A percentile compares a stretch with the other conserved stretches of the same genome.
These are phyloP conservation scores for Manacus vitellinus DNA, from an alignment of 2,113 vertebrate species.

Conservation along the genomic window DNA sequence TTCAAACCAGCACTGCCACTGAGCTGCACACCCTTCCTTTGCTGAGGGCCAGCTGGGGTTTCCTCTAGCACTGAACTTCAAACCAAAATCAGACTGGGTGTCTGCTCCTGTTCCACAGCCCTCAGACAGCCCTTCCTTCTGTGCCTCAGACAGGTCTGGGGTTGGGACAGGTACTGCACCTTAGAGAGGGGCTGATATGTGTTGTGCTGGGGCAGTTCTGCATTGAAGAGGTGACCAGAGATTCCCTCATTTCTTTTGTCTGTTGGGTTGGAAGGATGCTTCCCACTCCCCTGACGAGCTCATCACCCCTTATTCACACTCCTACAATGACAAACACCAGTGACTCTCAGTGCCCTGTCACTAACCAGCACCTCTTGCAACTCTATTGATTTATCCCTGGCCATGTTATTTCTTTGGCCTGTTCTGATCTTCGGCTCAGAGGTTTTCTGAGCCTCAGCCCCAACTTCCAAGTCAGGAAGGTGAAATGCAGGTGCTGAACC, in stretches of 20 bases:
- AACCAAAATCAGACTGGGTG: not conserved
- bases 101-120: not conserved
- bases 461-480: not conserved
- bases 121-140: not conserved
- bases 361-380: not conserved
- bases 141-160: not conserved
- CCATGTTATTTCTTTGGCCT: not conserved
- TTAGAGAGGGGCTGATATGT: fast-evolving
- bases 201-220: not conserved
- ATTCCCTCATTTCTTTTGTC: not conserved
- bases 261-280: not conserved
- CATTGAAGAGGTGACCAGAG: not conserved
- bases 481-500: not conserved
- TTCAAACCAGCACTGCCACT: not conserved
- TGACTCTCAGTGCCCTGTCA: fast-evolving
- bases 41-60: fast-evolving
- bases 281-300: not conserved
- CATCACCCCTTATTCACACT: not conserved
- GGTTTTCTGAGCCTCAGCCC: not conserved
- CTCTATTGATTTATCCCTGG: not conserved
- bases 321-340: fast-evolving
- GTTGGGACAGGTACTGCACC: too few species aligned
- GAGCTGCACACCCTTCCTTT: not conserved
- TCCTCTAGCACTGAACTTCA: not conserved
- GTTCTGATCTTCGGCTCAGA: not conserved